Base-by-base conservation (phyloP, 2,113 vertebrate species). In the Festucalex cinctus region DNA sequence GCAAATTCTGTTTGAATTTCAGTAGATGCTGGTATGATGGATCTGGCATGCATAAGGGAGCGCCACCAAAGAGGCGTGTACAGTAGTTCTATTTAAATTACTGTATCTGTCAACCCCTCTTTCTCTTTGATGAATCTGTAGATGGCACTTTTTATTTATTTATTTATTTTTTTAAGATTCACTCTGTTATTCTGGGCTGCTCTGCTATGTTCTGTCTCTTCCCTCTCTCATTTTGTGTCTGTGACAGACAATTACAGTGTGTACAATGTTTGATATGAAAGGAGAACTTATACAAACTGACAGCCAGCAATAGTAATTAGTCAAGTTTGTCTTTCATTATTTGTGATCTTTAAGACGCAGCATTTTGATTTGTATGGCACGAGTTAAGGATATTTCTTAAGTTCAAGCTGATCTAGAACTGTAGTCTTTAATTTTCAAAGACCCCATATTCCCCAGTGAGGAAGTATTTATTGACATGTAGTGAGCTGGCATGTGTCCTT, bases 231-330 rank as follows among this genome's bases (percentile, higher is more conserved):
- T 61, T 62, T 62, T 60, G 36, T 13, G 51, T 39, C 19, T 39
- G 20, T 3, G 35, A 60, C 32, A 60, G 59, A 62, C 59, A 62
- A 62, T 62, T 62, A 62, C 39, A 62, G 59, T 62, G n/a, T 43
- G 5, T 62, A 62, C 14, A n/a, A 62, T 62, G 59, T 24, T 24
- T 62, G 37, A 62, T 43, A 22, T 62, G 37, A 62, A 41, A 62
- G 59, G 12, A 43, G n/a, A 62, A 41, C 35, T 24, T 35, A 9
- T 24, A 39, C 35, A 60, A 60, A 62, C 41, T 62, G 37, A 8
- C 26, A 57, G 26, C 54, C 54, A 61, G 59, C 36, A 43, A 62
- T 16, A 62, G 59, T 62, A 62, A 62, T 62, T 62, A 41, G 37
- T 43, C 6, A 13, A 43, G 36, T 43, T 62, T 62, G 39, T 41